Conservation (phyloP, 2,888 invertebrate species). For the Pollenia amentaria region DNA sequence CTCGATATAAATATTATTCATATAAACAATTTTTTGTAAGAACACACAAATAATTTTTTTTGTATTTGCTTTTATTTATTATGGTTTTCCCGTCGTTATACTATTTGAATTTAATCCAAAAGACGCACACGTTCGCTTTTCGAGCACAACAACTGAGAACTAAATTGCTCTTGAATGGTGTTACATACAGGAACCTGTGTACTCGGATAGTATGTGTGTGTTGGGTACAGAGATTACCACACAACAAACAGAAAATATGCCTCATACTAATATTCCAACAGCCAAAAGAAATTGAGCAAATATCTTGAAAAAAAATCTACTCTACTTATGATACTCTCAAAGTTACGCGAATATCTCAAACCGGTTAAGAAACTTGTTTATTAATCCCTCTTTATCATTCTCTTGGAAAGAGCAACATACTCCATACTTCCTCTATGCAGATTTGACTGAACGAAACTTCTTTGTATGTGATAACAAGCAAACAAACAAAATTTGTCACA, state of each 20-base stretch:
- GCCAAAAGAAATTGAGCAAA: constrained; percentile 39
- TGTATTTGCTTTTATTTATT: constrained; percentile 55
- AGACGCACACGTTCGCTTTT: constrained; percentile 80
- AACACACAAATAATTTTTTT: constrained; percentile 47
- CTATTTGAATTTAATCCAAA: constrained; percentile 61
- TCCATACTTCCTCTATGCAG: constrained; percentile 12
- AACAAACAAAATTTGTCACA: constrained; percentile 50
- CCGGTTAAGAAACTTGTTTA: constrained; percentile 65
- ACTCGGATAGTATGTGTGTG: constrained; percentile 46
- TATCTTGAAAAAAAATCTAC: not conserved
- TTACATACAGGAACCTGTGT: constrained; percentile 77
- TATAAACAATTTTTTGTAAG: constrained; percentile 47
- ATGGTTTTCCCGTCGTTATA: constrained; percentile 65
- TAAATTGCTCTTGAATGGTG: constrained; percentile 79
- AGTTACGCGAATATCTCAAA: constrained; percentile 67
- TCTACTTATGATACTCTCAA: constrained; percentile 61
- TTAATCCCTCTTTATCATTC: constrained; percentile 42
- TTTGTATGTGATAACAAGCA: constrained; percentile 21
- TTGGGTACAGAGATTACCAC: constrained; percentile 39
- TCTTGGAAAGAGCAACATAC: not conserved
- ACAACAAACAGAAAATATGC: constrained; percentile 42
- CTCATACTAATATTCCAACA: constrained; percentile 30
- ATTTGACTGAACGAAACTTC: constrained; percentile 28
- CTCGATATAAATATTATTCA: constrained; percentile 41
- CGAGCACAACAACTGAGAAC: constrained; percentile 84